Base-by-base conservation (phyloP, 37 sponge, comb jelly and placozoan genomes). In the Aplysina aerophoba region DNA sequence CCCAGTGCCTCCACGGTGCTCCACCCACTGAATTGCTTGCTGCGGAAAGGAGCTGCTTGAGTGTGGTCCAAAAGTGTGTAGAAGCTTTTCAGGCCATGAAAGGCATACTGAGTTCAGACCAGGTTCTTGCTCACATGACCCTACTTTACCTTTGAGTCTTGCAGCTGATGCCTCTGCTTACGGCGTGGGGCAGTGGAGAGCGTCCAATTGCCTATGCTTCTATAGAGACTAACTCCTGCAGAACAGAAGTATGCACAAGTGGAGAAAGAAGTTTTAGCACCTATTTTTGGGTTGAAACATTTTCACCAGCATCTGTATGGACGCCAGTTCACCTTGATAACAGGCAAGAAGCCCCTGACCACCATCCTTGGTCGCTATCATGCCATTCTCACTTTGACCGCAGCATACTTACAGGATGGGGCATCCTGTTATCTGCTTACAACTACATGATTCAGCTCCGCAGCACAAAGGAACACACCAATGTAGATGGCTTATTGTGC, bases 131-230 rank as follows among this genome's bases (percentile, higher is more conserved):
- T 1, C 86, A 85, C 35, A 57, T 77, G 77, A 85, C 79, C 63
- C 21, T 11, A 8, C 20, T 55, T 3, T 55, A 34, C 74, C 61
- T 73, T 40, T 85, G 35, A 22, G 15, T 6, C 20, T 85, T 17
- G 41, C 38, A 16, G 17, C 62, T 57, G 86, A 85, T 50, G 86
- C 86, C n/a, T 85, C 86, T 16, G 14, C 78, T 4, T 59, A 85
- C 55, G 86, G 77, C 6, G 24, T 85, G 8, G 86, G 86, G 21
- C 22, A 72, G 80, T 41, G 28, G 73, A 39, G 83, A 82, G 27
- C 59, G 64, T 12, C 81, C 89, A 15, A 79, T 87, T 25, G 63
- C 38, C 28, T 90, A 57, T 83, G 84, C 80, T 31, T 73, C 86
- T n/a, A 31, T 19, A 30, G 38, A 73, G 40, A 73, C 41, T 73